Evolutionary conservation across 2,113 vertebrate species (phyloP).

Genomic region (Daboia siamensis): DNA sequence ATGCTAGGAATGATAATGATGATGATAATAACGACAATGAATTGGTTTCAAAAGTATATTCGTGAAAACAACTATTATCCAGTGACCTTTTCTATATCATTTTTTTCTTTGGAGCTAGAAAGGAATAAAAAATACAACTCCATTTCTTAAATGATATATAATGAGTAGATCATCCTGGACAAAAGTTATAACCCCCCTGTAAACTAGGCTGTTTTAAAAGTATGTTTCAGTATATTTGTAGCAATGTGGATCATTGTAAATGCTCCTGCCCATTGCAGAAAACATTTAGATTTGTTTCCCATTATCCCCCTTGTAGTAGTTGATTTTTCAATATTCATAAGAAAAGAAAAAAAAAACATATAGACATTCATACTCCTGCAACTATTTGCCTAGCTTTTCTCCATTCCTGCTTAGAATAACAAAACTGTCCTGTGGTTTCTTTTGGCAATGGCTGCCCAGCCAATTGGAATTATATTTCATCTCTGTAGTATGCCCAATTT

Average conservation of each 20-base stretch:
- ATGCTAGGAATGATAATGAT: neutral
- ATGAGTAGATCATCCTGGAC: neutral
- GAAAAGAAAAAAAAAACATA: slow-evolving; percentile 20
- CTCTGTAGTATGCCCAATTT: slow-evolving; percentile 53
- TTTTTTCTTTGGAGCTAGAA: neutral
- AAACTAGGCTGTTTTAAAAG: neutral
- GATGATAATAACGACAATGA: neutral
- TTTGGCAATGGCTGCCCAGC: slow-evolving; percentile 39
- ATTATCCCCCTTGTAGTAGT: neutral
- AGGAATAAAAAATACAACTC: neutral
- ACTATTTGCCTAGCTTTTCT: slow-evolving; percentile 31
- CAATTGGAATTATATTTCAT: slow-evolving; percentile 41
- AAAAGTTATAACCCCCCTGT: too few relatives aligned
- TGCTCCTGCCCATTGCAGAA: neutral
- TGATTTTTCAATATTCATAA: slow-evolving; percentile 20
- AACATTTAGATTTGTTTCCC: neutral
- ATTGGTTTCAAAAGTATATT: neutral
- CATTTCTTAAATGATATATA: neutral
- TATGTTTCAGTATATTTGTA: neutral
- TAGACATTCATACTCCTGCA: slow-evolving; percentile 30
- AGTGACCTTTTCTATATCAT: neutral
- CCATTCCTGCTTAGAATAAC: slow-evolving; percentile 34
- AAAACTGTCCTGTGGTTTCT: slow-evolving; percentile 29
- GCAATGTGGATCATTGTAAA: neutral
- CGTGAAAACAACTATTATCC: neutral